Evolutionary conservation across 2,797 vertebrate species (phyloP).

Genomic region (Paramormyrops hopkinsi): DNA sequence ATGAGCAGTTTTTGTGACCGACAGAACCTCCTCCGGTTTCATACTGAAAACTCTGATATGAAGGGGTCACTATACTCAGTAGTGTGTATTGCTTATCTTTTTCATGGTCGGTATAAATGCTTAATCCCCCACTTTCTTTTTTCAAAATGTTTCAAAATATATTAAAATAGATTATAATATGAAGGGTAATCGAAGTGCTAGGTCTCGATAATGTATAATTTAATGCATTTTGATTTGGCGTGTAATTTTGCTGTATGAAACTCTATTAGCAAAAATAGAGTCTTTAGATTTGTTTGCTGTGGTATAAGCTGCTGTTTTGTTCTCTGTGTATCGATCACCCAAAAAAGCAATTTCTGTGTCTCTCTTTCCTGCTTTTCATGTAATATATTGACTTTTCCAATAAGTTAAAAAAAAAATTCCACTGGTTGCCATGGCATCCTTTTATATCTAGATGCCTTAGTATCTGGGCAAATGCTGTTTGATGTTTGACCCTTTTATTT

Average conservation of each 20-base stretch:
- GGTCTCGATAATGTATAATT: neutral
- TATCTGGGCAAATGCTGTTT: neutral
- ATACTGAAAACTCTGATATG: neutral
- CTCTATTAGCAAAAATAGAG: neutral
- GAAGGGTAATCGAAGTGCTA: neutral
- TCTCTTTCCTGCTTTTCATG: constrained; percentile 9
- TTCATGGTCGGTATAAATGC: neutral
- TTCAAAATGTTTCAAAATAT: neutral
- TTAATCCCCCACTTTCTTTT: neutral
- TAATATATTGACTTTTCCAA: constrained; percentile 10
- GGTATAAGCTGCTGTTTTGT: neutral
- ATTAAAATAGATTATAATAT: neutral
- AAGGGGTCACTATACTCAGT: neutral
- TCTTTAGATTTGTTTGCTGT: neutral
- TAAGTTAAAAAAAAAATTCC: neutral
- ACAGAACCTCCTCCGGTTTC: neutral
- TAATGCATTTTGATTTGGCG: neutral
- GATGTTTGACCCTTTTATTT: constrained; percentile 18
- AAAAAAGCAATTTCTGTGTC: neutral
- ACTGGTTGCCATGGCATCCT: neutral
- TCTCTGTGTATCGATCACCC: neutral
- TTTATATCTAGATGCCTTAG: neutral
- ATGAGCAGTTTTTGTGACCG: neutral
- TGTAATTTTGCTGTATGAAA: neutral
- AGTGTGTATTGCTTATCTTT: neutral